Conservation (phyloP, 2,888 invertebrate genomes). For the Epirrhoe alternata region DNA sequence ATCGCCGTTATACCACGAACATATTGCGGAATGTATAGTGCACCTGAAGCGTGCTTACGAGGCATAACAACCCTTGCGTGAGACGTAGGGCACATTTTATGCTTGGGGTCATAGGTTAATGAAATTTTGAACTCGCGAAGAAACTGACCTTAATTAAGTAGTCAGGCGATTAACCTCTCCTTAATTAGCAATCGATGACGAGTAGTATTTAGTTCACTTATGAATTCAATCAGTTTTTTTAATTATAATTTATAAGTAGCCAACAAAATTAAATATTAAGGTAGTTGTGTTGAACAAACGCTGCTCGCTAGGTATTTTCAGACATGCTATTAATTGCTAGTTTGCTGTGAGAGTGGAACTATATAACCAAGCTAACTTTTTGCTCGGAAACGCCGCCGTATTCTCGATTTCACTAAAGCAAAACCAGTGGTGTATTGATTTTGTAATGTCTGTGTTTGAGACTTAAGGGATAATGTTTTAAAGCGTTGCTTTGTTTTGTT, state of each 20-base stretch:
- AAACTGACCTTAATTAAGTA: constrained; percentile 23
- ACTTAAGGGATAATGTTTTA: constrained; percentile 11
- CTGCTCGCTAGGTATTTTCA: neutral
- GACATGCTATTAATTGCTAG: neutral
- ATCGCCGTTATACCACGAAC: constrained; percentile 13
- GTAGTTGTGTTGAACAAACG: neutral
- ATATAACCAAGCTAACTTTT: constrained; percentile 25
- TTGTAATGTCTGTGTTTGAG: constrained; percentile 25
- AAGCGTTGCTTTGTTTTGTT: constrained; percentile 1
- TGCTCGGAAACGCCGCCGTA: constrained; percentile 15
- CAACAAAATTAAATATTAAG: no score
- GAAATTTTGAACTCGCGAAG: constrained; percentile 34
- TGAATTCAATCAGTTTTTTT: neutral
- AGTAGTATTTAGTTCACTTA: neutral
- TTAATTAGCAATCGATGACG: constrained; percentile 16
- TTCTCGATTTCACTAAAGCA: constrained; percentile 34
- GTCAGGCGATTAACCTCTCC: constrained; percentile 23
- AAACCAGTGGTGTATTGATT: constrained; percentile 37
- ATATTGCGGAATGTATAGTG: constrained; percentile 27
- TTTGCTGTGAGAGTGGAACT: neutral
- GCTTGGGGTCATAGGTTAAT: constrained; percentile 35
- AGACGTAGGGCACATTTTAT: constrained; percentile 25
- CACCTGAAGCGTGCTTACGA: constrained; percentile 30
- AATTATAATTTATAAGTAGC: no score
- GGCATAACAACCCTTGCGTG: constrained; percentile 36